Percentiles rank a stretch among this genome's conserved stretches.
Conservation (phyloP, 2,888 invertebrate genomes). For the Patella pellucida region DNA sequence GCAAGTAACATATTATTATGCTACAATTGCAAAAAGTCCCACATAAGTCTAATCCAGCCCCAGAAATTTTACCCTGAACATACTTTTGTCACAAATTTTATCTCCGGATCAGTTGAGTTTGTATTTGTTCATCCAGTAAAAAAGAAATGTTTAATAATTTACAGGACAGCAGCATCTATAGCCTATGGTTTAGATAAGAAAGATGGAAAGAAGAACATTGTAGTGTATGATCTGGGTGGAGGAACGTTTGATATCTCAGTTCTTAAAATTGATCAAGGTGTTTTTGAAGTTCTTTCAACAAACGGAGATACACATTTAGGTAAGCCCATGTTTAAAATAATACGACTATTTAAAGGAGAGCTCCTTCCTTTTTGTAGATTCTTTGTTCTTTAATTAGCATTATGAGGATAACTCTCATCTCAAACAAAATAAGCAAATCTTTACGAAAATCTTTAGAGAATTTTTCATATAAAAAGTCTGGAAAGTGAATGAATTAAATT, state of each 20-base stretch:
- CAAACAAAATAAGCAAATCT: not conserved
- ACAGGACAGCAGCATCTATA: slow-evolving; percentile 90
- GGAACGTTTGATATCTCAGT: slow-evolving; percentile 99
- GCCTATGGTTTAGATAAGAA: slow-evolving; percentile 97
- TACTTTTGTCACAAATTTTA: no score
- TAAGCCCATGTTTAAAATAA: slow-evolving; percentile 32
- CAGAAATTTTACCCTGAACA: no score
- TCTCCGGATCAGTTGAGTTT: no score
- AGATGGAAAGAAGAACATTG: slow-evolving; percentile 96
- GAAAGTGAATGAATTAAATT: no score
- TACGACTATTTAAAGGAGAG: not conserved
- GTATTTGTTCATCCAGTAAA: no score
- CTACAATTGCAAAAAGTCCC: no score
- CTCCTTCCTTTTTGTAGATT: not conserved
- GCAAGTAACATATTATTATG: no score
- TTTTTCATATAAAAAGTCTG: no score
- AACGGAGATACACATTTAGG: slow-evolving; percentile 96
- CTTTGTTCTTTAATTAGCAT: not conserved
- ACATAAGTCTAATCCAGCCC: no score
- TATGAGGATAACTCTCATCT: not conserved
- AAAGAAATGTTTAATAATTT: slow-evolving; percentile 18
- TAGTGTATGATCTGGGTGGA: slow-evolving; percentile 99
- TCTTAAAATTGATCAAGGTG: slow-evolving; percentile 97
- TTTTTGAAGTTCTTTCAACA: slow-evolving; percentile 89
- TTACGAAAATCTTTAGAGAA: no score